These are phyloP conservation scores for Hippocampus barbouri DNA, from an alignment of 2,113 vertebrate genomes.

Conservation along the genomic window DNA sequence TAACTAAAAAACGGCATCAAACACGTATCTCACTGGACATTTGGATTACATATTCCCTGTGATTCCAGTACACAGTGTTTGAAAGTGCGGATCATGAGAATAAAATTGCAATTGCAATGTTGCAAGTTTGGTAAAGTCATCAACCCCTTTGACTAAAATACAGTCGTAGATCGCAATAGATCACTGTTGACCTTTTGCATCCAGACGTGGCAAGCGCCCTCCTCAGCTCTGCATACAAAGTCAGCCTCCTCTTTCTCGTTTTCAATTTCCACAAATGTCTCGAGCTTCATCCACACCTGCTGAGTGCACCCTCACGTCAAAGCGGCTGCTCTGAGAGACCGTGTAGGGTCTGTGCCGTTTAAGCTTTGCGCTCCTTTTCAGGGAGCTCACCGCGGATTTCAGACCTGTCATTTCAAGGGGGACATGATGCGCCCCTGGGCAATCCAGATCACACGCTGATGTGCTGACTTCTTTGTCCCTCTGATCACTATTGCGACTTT, in stretches of 20 bases:
- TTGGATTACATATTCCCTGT: no score
- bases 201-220: neutral
- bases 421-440: constrained; percentile 1
- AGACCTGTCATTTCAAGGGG: neutral
- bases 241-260: neutral
- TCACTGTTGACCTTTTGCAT: constrained; percentile 18
- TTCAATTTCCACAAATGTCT: constrained; percentile 1
- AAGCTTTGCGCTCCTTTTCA: neutral
- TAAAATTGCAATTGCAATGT: neutral
- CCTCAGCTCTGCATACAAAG: constrained; percentile 25
- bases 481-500: constrained; percentile 2
- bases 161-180: neutral
- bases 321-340: constrained; percentile 1
- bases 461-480: neutral
- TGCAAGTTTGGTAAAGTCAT: neutral
- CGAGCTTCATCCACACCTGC: constrained; percentile 3
- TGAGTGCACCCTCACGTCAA: neutral
- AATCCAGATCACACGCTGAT: constrained; percentile 1
- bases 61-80: no score
- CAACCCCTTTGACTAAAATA: neutral
- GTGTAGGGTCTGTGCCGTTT: constrained; percentile 8
- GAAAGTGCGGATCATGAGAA: neutral
- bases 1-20: no score
- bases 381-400: constrained; percentile 17
- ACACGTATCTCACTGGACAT: no score